These are phyloP conservation scores for Luperina nickerlii DNA, from an alignment of 2,888 invertebrate genomes.

Conservation along the genomic window DNA sequence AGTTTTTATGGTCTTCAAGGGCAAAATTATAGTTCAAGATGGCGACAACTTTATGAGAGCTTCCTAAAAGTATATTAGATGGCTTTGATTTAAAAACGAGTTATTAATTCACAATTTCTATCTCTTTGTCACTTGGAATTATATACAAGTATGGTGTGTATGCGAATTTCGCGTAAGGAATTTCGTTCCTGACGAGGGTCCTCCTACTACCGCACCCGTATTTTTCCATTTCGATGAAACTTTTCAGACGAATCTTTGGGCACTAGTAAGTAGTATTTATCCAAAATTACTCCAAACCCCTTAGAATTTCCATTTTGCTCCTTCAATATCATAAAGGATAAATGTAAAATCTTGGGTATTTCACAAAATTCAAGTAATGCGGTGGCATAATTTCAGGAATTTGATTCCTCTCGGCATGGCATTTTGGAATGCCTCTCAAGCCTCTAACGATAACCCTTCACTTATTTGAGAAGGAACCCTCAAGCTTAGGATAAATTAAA, in stretches of 20 bases:
- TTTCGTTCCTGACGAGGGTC: background rate
- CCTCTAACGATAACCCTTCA: background rate
- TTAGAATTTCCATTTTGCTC: background rate
- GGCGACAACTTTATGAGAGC: background rate
- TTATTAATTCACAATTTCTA: background rate
- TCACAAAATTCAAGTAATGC: conserved; percentile 37
- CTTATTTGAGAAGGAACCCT: background rate
- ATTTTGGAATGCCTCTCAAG: conserved; percentile 15
- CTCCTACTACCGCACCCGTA: background rate
- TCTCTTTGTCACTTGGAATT: background rate
- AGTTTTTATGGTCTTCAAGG: background rate
- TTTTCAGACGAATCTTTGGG: background rate
- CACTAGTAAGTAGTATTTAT: background rate
- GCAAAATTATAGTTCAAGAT: background rate
- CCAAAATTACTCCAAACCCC: background rate
- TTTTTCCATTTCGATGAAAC: background rate
- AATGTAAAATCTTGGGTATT: conserved; percentile 6
- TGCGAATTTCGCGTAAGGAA: background rate
- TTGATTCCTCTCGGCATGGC: conserved; percentile 25
- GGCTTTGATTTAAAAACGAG: background rate
- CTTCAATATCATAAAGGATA: background rate
- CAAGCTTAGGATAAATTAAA: conserved; percentile 7
- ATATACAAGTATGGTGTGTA: background rate
- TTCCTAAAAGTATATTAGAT: background rate
- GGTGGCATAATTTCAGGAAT: conserved; percentile 36